phyloP scores from a whole-genome alignment of 64 coral and sea anemone genomes.

The Stichodactyla mertensii region DNA sequence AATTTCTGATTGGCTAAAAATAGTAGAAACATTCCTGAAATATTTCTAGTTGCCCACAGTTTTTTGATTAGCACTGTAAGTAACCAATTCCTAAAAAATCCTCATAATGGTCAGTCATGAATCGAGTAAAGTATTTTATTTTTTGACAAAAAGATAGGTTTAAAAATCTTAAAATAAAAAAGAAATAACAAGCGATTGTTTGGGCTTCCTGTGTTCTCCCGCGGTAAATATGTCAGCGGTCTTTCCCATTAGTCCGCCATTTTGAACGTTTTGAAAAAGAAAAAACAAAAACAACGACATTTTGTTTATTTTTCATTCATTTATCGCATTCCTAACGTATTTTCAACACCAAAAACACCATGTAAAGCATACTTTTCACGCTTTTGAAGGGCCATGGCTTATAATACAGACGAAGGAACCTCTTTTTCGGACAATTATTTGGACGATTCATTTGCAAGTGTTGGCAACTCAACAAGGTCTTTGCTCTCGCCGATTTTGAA shows the following conservation, averaged over 20 bases:
- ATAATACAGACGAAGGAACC: background rate
- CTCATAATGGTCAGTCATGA: too few species aligned
- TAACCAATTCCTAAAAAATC: too few species aligned
- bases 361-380: background rate
- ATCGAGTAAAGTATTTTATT: too few species aligned
- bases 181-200: background rate
- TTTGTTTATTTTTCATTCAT: background rate
- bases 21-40: too few species aligned
- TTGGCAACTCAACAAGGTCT: slow-evolving; percentile 83
- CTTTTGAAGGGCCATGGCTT: background rate
- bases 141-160: background rate
- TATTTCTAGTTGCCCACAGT: too few species aligned
- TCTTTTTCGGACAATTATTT: slow-evolving; percentile 73
- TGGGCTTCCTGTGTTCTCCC: background rate
- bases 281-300: background rate
- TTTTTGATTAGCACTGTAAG: too few species aligned
- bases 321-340: background rate
- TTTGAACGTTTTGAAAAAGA: background rate
- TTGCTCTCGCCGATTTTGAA: slow-evolving; percentile 57
- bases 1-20: too few species aligned
- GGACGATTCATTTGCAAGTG: slow-evolving; percentile 20
- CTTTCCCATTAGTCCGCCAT: background rate
- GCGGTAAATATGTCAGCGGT: background rate
- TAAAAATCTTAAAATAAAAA: background rate
- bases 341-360: background rate